Percentiles rank a stretch among this genome's conserved stretches.
These are phyloP conservation scores for Lophotriccus pileatus DNA, from an alignment of 2,797 vertebrate species.

Conservation along the genomic window DNA sequence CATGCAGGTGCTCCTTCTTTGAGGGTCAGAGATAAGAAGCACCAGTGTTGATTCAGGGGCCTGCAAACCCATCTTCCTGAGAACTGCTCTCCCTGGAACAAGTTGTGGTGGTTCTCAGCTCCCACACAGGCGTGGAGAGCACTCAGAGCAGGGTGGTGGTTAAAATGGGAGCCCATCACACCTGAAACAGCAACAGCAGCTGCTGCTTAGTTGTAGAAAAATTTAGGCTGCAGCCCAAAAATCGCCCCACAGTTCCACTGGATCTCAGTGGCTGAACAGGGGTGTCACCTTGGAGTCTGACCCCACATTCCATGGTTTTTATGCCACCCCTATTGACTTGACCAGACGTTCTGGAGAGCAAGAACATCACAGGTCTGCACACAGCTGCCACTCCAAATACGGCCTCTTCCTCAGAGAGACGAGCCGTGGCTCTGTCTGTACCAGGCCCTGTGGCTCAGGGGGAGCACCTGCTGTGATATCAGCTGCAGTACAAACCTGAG, in stretches of 20 bases:
- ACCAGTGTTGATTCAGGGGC: neutral
- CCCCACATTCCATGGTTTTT: fast-evolving
- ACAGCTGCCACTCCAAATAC: neutral
- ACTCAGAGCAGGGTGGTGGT: fast-evolving
- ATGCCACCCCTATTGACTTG: neutral
- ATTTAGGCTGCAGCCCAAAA: neutral
- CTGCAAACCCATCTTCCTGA: neutral
- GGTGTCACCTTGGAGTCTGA: neutral
- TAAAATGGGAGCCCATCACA: neutral
- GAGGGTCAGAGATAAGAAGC: neutral
- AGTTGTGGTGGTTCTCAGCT: neutral
- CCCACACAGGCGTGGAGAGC: neutral
- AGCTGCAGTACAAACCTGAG: neutral
- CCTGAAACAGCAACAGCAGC: neutral
- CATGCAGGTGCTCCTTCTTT: neutral
- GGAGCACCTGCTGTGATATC: neutral
- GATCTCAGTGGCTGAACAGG: neutral
- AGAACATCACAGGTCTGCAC: neutral
- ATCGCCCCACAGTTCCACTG: neutral
- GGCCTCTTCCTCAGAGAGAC: neutral
- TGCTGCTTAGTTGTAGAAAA: slow-evolving; percentile 37
- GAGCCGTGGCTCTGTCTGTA: neutral
- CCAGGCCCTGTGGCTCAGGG: neutral
- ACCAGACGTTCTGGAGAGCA: neutral
- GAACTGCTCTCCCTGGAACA: neutral